Conservation (phyloP, 1,140 invertebrate species). For the Drosophila bifasciata region DNA sequence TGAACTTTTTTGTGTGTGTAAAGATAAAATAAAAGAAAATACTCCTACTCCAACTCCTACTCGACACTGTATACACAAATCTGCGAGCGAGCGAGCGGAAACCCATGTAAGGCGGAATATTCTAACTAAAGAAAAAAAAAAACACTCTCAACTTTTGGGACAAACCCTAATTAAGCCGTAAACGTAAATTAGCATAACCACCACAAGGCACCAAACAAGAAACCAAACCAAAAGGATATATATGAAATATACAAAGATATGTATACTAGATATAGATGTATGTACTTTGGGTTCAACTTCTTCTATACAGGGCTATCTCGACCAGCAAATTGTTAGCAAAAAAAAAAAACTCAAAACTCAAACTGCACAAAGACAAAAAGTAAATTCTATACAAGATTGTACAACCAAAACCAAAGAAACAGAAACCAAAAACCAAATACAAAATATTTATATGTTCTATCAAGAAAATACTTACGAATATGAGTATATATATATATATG, state of each 20-base stretch:
- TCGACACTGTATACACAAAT: constrained; percentile 49
- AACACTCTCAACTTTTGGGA: constrained; percentile 54
- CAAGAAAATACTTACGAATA: constrained; percentile 9
- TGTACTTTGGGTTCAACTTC: constrained; percentile 49
- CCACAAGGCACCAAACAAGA: constrained; percentile 57
- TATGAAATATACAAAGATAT: constrained; percentile 21
- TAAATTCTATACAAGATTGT: constrained; percentile 41
- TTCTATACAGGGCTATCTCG: constrained; percentile 75
- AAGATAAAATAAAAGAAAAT: constrained; percentile 14
- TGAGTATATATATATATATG: too few relatives aligned
- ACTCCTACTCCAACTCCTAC: constrained; percentile 4
- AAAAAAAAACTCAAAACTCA: constrained; percentile 15
- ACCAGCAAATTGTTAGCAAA: constrained; percentile 67
- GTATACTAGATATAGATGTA: constrained; percentile 30
- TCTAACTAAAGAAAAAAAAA: constrained; percentile 47
- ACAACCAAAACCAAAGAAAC: constrained; percentile 16
- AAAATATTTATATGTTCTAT: constrained; percentile 34
- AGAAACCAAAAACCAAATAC: constrained; percentile 18
- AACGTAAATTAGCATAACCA: constrained; percentile 55
- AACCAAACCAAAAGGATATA: constrained; percentile 17
- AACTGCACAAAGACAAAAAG: constrained; percentile 57
- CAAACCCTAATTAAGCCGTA: constrained; percentile 54
- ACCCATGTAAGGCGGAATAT: constrained; percentile 69
- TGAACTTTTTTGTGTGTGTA: constrained; percentile 73
- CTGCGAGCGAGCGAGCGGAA: constrained; percentile 35